These are phyloP conservation scores for Zosterops pallidus DNA, from an alignment of 2,113 vertebrate species.

Conservation along the genomic window DNA sequence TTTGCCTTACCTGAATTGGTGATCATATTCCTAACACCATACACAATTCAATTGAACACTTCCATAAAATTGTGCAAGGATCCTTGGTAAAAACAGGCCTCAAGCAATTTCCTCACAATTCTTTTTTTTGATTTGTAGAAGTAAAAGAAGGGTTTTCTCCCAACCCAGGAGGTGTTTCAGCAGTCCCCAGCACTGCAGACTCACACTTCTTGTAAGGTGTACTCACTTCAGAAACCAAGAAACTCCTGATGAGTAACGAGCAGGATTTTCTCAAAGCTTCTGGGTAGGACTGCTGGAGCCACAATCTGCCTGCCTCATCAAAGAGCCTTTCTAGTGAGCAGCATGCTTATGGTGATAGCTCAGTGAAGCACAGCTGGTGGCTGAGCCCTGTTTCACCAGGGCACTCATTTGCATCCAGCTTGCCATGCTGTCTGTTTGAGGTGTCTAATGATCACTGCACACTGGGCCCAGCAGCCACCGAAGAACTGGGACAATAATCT, in stretches of 20 bases:
- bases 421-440: background rate
- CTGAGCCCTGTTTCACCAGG: background rate
- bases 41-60: background rate
- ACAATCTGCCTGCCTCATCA: conserved; percentile 8
- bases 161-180: background rate
- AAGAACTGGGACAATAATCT: background rate
- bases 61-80: background rate
- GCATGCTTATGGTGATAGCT: background rate
- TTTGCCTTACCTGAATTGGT: background rate
- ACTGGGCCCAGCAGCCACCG: background rate
- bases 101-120: background rate
- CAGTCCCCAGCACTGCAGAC: background rate
- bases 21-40: background rate
- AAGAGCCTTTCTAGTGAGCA: background rate
- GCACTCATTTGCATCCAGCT: background rate
- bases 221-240: background rate
- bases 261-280: conserved; percentile 32
- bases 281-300: background rate
- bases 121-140: background rate
- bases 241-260: conserved; percentile 1
- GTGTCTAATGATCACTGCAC: background rate
- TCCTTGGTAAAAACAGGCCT: background rate
- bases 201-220: background rate
- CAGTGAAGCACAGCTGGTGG: background rate
- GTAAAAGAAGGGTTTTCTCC: background rate